phyloP scores from a whole-genome alignment of 2,888 invertebrate species.

The Protodeltote pygarga region DNA sequence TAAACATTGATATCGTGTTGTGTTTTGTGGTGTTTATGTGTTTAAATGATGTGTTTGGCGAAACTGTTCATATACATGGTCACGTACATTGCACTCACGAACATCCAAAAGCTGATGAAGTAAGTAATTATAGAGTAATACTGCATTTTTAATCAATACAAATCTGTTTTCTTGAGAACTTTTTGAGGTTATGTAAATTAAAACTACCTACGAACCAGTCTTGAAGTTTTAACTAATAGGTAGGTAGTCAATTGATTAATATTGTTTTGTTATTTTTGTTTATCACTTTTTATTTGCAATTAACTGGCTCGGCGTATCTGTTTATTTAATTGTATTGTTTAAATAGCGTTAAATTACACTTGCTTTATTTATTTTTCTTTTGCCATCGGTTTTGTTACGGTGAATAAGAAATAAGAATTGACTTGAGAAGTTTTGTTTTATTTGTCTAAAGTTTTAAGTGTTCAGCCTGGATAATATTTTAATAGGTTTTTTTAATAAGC shows the following conservation, averaged over 20 bases:
- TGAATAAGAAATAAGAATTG: neutral
- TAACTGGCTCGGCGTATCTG: constrained; percentile 3
- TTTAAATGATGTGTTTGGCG: constrained; percentile 54
- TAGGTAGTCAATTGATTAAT: constrained; percentile 23
- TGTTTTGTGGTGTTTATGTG: constrained; percentile 57
- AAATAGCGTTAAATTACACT: neutral
- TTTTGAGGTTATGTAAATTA: constrained; percentile 48
- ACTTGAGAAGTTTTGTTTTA: constrained; percentile 29
- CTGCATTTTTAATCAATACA: constrained; percentile 20
- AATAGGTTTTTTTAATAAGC: no score
- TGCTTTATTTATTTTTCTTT: constrained; percentile 21
- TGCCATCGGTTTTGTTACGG: neutral
- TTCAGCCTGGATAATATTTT: constrained; percentile 21
- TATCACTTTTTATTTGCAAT: constrained; percentile 9
- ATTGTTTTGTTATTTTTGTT: constrained; percentile 15
- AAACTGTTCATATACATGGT: constrained; percentile 62
- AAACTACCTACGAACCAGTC: neutral
- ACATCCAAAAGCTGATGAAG: constrained; percentile 90
- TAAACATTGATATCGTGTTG: constrained; percentile 54
- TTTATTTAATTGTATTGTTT: constrained; percentile 12
- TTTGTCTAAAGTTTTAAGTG: constrained; percentile 10
- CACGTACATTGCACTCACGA: constrained; percentile 88
- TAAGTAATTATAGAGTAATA: constrained; percentile 67
- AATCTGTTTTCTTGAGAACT: constrained; percentile 11
- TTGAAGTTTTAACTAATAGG: constrained; percentile 1